Conservation (phyloP, 1,140 invertebrate genomes). For the Dendrolimus punctatus region DNA sequence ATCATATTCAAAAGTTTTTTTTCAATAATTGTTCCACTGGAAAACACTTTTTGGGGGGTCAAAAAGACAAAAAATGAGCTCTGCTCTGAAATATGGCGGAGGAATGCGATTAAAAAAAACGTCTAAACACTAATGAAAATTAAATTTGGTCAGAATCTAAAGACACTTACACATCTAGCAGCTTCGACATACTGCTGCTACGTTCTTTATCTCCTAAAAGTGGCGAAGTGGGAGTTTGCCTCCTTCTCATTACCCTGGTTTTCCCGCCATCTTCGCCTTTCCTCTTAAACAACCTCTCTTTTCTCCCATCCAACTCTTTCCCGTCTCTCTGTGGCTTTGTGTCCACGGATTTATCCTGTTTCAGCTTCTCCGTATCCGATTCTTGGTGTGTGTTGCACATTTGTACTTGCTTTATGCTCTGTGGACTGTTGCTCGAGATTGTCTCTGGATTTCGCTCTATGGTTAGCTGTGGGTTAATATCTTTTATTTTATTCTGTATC, state of each 20-base stretch:
- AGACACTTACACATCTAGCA: conserved; percentile 79
- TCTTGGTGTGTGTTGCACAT: conserved; percentile 1
- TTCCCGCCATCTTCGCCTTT: conserved; percentile 76
- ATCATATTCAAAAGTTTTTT: too few relatives aligned
- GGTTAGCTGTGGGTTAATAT: too few relatives aligned
- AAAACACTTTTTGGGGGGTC: too few relatives aligned
- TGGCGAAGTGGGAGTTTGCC: conserved; percentile 49
- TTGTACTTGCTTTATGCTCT: conserved; percentile 20
- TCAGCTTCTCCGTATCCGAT: conserved; percentile 7
- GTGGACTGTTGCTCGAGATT: conserved; percentile 12
- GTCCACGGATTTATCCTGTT: conserved; percentile 25
- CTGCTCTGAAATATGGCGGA: too few relatives aligned
- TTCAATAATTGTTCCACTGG: too few relatives aligned
- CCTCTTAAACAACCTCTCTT: conserved; percentile 79
- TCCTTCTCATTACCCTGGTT: conserved; percentile 60
- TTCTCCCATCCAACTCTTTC: conserved; percentile 59
- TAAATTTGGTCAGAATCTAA: background rate
- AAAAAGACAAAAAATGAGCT: too few relatives aligned
- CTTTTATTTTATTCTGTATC: too few relatives aligned
- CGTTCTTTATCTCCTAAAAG: conserved; percentile 80
- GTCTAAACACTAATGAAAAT: too few relatives aligned
- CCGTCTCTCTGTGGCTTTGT: conserved; percentile 19
- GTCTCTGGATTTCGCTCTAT: conserved; percentile 74
- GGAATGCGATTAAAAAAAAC: too few relatives aligned
- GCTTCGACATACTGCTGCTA: conserved; percentile 87